Percentiles rank a stretch among this genome's conserved stretches.
phyloP scores from a whole-genome alignment of 2,888 invertebrate species.

The Caenorhabditis sp. region DNA sequence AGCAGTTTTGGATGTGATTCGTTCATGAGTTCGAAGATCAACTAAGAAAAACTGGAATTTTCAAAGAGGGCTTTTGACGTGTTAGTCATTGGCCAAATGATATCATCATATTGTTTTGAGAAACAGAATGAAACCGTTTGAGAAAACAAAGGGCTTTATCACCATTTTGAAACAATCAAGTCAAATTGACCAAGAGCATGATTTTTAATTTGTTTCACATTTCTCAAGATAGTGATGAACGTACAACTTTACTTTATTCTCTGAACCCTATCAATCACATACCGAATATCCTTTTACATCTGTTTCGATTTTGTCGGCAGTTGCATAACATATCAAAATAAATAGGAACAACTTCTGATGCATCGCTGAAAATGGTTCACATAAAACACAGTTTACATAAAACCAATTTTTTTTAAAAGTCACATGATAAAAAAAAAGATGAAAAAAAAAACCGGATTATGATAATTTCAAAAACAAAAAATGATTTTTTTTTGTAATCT shows the following conservation, averaged over 20 bases:
- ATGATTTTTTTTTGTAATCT: background rate
- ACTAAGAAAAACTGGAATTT: slow-evolving; percentile 3
- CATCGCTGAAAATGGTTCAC: slow-evolving; percentile 26
- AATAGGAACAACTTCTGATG: slow-evolving; percentile 19
- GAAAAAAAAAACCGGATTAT: background rate
- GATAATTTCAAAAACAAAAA: background rate
- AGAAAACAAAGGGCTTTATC: too few species aligned
- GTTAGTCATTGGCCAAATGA: slow-evolving; percentile 6
- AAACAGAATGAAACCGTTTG: too few species aligned
- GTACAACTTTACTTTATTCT: too few species aligned
- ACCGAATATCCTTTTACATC: slow-evolving; percentile 25
- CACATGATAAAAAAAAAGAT: background rate
- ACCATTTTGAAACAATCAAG: too few species aligned
- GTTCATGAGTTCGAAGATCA: slow-evolving; percentile 7
- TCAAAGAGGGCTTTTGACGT: slow-evolving; percentile 4
- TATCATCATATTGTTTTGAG: background rate
- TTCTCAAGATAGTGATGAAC: background rate
- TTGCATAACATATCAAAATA: slow-evolving; percentile 26
- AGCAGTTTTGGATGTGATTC: too few species aligned
- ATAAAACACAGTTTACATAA: background rate
- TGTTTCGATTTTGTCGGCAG: slow-evolving; percentile 27
- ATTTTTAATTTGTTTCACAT: background rate
- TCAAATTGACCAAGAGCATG: background rate
- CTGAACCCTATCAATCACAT: too few species aligned
- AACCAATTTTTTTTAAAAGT: too few species aligned